phyloP scores from a whole-genome alignment of 2,888 invertebrate species.

The Thalpophila matura region DNA sequence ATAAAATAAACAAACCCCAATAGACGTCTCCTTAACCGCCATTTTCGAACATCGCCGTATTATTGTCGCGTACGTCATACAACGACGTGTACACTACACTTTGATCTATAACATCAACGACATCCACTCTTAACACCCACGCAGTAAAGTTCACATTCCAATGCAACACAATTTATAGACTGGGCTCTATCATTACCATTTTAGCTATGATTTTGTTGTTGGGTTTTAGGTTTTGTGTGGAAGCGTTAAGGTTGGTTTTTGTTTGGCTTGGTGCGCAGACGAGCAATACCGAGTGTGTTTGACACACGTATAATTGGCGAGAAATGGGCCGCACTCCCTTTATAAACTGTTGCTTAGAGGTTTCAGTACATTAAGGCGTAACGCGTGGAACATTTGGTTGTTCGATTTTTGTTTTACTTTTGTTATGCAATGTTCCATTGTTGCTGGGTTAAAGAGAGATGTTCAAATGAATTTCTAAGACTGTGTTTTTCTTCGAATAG shows the following conservation, averaged over 20 bases:
- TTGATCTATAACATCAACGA: constrained; percentile 77
- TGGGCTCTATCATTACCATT: constrained; percentile 73
- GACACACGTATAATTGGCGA: constrained; percentile 88
- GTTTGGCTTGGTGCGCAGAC: constrained; percentile 38
- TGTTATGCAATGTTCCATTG: constrained; percentile 47
- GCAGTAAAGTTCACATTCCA: constrained; percentile 70
- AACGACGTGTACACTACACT: constrained; percentile 77
- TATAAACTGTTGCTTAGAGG: constrained; percentile 79
- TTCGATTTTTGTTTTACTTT: constrained; percentile 45
- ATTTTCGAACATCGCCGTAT: constrained; percentile 81
- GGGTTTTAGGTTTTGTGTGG: constrained; percentile 56
- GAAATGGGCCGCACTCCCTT: constrained; percentile 82
- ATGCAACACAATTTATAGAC: constrained; percentile 65
- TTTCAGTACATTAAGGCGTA: constrained; percentile 57
- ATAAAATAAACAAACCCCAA: constrained; percentile 21
- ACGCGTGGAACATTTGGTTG: constrained; percentile 54
- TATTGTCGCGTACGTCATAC: constrained; percentile 85
- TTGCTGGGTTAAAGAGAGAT: constrained; percentile 1
- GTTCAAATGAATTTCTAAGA: background rate
- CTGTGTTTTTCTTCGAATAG: background rate
- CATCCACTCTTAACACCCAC: constrained; percentile 64
- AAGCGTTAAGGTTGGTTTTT: constrained; percentile 58
- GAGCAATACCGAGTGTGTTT: constrained; percentile 78
- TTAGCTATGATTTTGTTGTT: constrained; percentile 46
- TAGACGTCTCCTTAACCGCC: constrained; percentile 77